phyloP scores from a whole-genome alignment of 2,113 vertebrate species.

The Mystacornis crossleyi region DNA sequence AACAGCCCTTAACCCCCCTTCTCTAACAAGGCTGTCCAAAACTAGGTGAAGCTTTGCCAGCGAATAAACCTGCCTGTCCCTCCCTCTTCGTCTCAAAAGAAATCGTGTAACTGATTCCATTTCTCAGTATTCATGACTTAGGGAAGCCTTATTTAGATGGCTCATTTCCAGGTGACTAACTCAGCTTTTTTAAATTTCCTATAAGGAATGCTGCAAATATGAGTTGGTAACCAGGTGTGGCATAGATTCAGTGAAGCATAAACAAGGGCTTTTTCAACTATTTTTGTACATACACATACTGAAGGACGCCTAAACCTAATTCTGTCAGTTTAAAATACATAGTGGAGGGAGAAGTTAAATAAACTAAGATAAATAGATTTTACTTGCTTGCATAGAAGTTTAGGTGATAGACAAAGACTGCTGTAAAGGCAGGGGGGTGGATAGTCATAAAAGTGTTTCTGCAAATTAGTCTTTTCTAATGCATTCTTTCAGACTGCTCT shows the following conservation, averaged over 20 bases:
- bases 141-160: slow-evolving; percentile 66
- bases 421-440: neutral
- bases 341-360: slow-evolving; percentile 36
- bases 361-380: slow-evolving; percentile 49
- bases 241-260: slow-evolving; percentile 80
- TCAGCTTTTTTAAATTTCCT: slow-evolving; percentile 77
- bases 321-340: slow-evolving; percentile 50
- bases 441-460: neutral
- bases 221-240: slow-evolving; percentile 86
- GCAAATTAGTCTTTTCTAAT: neutral
- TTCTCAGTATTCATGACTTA: slow-evolving; percentile 8
- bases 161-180: slow-evolving; percentile 78
- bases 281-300: slow-evolving; percentile 42
- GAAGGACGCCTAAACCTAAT: slow-evolving; percentile 53
- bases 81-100: neutral
- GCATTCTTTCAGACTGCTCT: neutral
- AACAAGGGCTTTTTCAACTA: slow-evolving; percentile 74
- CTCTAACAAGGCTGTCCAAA: neutral
- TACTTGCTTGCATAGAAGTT: slow-evolving; percentile 39
- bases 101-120: neutral
- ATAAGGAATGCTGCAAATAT: slow-evolving; percentile 81
- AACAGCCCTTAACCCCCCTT: neutral
- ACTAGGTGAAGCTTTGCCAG: neutral
- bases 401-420: neutral
- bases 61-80: neutral